A percentile compares a stretch with the other conserved stretches of the same genome.
These are phyloP conservation scores for Brachypteracias leptosomus DNA, from an alignment of 2,113 vertebrate species.

Conservation along the genomic window DNA sequence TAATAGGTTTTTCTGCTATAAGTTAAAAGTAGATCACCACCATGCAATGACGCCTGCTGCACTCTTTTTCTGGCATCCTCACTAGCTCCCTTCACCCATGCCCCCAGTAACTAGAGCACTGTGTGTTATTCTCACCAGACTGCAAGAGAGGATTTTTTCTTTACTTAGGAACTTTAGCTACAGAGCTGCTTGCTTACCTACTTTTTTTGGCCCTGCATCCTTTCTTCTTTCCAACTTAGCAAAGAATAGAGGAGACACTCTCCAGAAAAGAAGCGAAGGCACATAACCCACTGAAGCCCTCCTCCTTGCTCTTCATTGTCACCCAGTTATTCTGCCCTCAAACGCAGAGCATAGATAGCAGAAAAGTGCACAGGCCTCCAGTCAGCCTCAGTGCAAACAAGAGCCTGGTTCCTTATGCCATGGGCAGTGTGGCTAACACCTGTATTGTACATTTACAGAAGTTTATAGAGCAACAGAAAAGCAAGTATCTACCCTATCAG, in stretches of 20 bases:
- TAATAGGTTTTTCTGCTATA: constrained; percentile 68
- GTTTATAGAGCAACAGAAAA: neutral
- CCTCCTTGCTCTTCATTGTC: neutral
- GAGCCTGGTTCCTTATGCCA: accelerated
- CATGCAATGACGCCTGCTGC: constrained; percentile 55
- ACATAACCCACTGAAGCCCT: neutral
- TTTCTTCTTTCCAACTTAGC: neutral
- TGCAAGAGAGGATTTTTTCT: constrained; percentile 19
- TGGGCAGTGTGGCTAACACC: neutral
- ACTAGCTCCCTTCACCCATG: constrained; percentile 56
- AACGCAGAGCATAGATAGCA: neutral
- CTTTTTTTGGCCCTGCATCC: neutral
- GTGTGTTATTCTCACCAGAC: constrained; percentile 41
- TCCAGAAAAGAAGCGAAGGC: neutral
- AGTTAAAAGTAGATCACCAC: constrained; percentile 61
- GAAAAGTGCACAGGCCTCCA: neutral
- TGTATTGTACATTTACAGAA: neutral
- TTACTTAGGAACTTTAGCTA: neutral
- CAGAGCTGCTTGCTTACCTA: neutral
- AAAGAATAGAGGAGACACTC: neutral
- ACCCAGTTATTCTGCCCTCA: neutral
- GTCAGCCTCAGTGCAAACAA: neutral
- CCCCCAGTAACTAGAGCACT: constrained; percentile 41
- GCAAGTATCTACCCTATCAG: neutral
- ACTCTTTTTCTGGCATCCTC: constrained; percentile 62